phyloP scores from a whole-genome alignment of 2,113 vertebrate species.

The Pogonocichla stellata region DNA sequence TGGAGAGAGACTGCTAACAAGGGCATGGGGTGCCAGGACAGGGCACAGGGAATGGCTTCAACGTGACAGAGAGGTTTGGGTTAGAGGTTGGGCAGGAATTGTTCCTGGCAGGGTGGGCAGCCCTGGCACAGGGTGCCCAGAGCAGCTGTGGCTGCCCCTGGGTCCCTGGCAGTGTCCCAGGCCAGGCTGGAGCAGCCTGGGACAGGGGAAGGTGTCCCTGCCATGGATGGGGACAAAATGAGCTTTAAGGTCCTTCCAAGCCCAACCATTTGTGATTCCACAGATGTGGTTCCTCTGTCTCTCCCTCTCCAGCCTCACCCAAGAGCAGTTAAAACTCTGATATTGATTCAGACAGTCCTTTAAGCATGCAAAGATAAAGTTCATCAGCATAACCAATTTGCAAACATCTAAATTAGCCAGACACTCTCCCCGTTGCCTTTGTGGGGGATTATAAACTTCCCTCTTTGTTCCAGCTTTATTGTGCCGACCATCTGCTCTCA shows the following conservation, averaged over 20 bases:
- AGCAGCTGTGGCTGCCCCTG: not conserved
- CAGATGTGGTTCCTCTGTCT: not conserved
- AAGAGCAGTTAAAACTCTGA: not conserved
- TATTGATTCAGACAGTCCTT: not conserved
- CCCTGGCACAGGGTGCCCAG: not conserved
- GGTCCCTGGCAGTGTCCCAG: not conserved
- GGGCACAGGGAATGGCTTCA: not conserved
- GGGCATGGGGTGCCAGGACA: not conserved
- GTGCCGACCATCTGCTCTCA: constrained; percentile 52
- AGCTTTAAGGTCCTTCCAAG: not conserved
- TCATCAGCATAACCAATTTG: constrained; percentile 54
- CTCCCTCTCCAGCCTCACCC: not conserved
- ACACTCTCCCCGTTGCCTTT: constrained; percentile 7
- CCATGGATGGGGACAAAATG: not conserved
- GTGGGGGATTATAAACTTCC: constrained; percentile 35
- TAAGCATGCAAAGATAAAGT: constrained; percentile 31
- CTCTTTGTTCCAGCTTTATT: constrained; percentile 40
- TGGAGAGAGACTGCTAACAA: not conserved
- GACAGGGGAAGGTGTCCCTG: not conserved
- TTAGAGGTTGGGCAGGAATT: not conserved
- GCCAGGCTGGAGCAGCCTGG: not conserved
- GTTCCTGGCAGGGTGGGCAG: fast-evolving
- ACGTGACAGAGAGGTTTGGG: not conserved
- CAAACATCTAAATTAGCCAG: constrained; percentile 43
- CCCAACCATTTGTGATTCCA: not conserved